phyloP scores from a whole-genome alignment of 2,113 vertebrate genomes.

The Vulpes lagopus region DNA sequence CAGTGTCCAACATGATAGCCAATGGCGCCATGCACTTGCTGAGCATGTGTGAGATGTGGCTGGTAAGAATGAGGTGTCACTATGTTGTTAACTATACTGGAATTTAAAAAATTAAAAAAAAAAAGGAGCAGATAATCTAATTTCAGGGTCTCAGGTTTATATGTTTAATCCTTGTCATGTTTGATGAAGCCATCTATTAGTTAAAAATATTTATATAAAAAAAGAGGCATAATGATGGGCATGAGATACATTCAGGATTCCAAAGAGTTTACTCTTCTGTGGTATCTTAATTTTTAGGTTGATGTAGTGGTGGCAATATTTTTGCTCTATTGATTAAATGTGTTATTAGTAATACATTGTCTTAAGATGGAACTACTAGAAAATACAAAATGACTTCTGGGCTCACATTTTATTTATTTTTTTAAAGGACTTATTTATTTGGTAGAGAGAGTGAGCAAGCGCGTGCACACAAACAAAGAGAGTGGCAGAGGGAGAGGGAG shows the following conservation, averaged over 20 bases:
- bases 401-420: background rate
- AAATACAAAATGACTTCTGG: background rate
- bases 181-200: slow-evolving; percentile 86
- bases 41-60: background rate
- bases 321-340: background rate
- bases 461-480: too few species aligned
- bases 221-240: background rate
- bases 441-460: too few species aligned
- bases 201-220: slow-evolving; percentile 87
- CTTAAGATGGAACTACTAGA: background rate
- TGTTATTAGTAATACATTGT: background rate
- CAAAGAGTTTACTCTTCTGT: background rate
- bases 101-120: slow-evolving; percentile 77
- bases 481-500: too few species aligned
- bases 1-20: background rate
- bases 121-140: slow-evolving; percentile 84
- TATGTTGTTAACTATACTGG: background rate
- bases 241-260: background rate
- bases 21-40: background rate
- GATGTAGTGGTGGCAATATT: background rate
- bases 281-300: background rate
- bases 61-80: background rate
- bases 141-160: slow-evolving; percentile 82
- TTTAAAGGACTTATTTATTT: too few species aligned
- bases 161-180: slow-evolving; percentile 80